Conservation (phyloP, 2,113 vertebrate genomes). For the Ptychochromis oligacanthus region DNA sequence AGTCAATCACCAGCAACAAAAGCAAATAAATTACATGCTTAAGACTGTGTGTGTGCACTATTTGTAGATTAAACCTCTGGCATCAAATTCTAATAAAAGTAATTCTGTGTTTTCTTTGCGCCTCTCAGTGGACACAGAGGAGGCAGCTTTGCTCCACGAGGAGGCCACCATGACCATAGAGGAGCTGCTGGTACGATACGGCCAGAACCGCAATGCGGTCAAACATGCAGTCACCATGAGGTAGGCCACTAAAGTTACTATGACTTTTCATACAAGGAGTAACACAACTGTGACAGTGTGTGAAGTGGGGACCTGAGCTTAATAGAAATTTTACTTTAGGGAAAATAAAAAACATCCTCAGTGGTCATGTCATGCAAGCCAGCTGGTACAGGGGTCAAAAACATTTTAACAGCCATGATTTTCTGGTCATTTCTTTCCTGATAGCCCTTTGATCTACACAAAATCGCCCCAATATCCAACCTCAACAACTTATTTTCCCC, state of each 20-base stretch:
- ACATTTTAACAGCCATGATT: neutral
- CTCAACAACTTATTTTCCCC: neutral
- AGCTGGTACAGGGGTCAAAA: neutral
- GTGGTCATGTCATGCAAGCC: neutral
- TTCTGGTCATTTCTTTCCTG: no score
- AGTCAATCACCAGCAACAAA: neutral
- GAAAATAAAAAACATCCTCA: neutral
- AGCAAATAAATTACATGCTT: neutral
- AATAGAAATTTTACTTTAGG: neutral
- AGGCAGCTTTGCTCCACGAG: constrained; percentile 94
- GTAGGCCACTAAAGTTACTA: constrained; percentile 21
- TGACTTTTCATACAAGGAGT: neutral
- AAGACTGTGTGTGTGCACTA: neutral
- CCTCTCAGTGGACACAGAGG: constrained; percentile 93
- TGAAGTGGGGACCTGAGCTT: neutral
- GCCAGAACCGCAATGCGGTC: constrained; percentile 88
- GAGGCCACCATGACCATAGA: constrained; percentile 99
- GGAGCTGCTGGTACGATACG: constrained; percentile 93
- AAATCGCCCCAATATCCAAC: neutral
- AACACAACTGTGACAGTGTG: neutral
- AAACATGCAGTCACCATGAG: constrained; percentile 80
- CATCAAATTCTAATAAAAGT: neutral
- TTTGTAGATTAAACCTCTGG: neutral
- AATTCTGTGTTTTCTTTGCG: neutral
- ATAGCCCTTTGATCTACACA: neutral